Percentiles rank a stretch among this genome's conserved stretches.
These are phyloP conservation scores for Drosophila rellima DNA, from an alignment of 2,888 invertebrate genomes.

Conservation along the genomic window DNA sequence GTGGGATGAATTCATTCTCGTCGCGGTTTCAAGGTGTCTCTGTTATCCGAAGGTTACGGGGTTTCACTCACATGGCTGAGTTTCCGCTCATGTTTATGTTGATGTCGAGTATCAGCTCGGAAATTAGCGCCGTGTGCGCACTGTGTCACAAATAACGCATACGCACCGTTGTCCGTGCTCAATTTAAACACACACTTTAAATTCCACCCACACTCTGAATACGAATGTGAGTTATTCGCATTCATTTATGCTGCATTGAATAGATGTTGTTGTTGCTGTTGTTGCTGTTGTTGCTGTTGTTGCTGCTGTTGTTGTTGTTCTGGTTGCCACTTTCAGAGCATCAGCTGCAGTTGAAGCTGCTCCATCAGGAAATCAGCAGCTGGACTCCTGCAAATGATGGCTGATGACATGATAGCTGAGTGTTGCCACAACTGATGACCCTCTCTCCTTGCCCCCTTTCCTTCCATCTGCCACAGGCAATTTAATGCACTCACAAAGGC, in stretches of 20 bases:
- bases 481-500: slow-evolving; percentile 39
- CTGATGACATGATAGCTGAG: slow-evolving; percentile 29
- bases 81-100: slow-evolving; percentile 32
- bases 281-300: neutral
- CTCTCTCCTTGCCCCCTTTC: neutral
- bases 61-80: slow-evolving; percentile 45
- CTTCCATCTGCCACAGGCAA: slow-evolving; percentile 18
- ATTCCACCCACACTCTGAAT: slow-evolving; percentile 1
- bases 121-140: slow-evolving; percentile 55
- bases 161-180: neutral
- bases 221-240: slow-evolving; percentile 11
- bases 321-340: slow-evolving; percentile 6
- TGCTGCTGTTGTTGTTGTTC: neutral
- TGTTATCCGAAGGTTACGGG: slow-evolving; percentile 28
- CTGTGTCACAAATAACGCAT: slow-evolving; percentile 34
- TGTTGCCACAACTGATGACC: slow-evolving; percentile 18
- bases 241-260: slow-evolving; percentile 9
- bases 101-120: slow-evolving; percentile 15
- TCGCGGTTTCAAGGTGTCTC: slow-evolving; percentile 16
- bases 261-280: slow-evolving; percentile 2
- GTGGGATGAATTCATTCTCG: neutral
- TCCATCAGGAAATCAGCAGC: slow-evolving; percentile 35
- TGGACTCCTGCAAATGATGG: slow-evolving; percentile 53
- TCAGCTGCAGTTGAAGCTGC: slow-evolving; percentile 23
- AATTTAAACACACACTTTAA: slow-evolving; percentile 8